Percentiles rank a stretch among this genome's conserved stretches.
Evolutionary conservation across 2,113 vertebrate species (phyloP).

Genomic region (Channa maculata): DNA sequence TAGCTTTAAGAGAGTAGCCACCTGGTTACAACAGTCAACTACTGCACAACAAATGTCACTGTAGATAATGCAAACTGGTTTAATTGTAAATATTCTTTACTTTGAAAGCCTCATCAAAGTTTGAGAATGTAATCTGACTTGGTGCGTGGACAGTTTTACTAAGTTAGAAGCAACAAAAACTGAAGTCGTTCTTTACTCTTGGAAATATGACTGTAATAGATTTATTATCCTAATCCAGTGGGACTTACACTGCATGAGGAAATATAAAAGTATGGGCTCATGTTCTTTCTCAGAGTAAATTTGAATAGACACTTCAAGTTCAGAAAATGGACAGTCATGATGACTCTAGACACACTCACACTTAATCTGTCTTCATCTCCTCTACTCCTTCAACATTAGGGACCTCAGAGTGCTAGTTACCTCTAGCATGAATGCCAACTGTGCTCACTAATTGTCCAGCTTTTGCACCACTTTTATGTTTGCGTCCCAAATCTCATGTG

Average conservation of each 20-base stretch:
- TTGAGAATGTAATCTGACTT: neutral
- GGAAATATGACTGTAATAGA: neutral
- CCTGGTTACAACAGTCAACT: neutral
- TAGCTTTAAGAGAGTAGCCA: neutral
- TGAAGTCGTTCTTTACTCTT: no score
- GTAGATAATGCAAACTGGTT: neutral
- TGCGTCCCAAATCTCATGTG: constrained; percentile 92
- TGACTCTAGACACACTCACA: constrained; percentile 15
- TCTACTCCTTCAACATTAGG: constrained; percentile 45
- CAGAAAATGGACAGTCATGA: constrained; percentile 14
- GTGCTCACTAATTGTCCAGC: constrained; percentile 80
- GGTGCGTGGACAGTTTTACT: neutral
- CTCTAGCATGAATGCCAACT: constrained; percentile 67
- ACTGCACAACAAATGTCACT: no score
- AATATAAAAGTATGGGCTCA: neutral
- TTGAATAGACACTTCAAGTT: constrained; percentile 1
- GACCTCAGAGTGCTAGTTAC: constrained; percentile 40
- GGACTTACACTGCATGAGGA: constrained; percentile 2
- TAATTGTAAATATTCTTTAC: neutral
- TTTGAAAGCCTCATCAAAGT: neutral
- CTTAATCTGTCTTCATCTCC: constrained; percentile 13
- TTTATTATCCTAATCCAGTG: neutral
- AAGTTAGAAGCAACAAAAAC: no score
- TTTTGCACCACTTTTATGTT: constrained; percentile 70
- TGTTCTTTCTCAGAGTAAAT: constrained; percentile 5